Conservation (phyloP, 2,888 invertebrate species). For the Cylindroiulus punctatus region DNA sequence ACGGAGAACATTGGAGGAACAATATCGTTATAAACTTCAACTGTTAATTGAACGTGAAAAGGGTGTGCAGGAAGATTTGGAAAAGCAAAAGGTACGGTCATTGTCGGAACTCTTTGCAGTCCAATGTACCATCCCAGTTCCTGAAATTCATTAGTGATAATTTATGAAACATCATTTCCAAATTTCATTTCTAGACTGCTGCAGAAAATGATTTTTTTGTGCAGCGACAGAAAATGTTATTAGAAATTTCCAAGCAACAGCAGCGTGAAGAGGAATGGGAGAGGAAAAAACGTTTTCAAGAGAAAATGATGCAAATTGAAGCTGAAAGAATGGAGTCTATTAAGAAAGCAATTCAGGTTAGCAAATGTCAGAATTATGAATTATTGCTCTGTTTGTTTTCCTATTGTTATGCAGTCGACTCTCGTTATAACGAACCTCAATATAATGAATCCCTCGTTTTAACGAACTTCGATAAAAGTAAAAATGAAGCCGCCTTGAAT, state of each 20-base stretch:
- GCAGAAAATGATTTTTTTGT: not conserved
- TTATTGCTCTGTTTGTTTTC: not conserved
- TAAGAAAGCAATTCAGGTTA: not conserved
- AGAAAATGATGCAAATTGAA: conserved; percentile 20
- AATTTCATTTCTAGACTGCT: not conserved
- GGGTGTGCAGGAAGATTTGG: not conserved
- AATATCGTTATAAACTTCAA: not conserved
- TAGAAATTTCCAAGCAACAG: not conserved
- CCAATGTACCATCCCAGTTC: too few species aligned
- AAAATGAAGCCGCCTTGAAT: too few species aligned
- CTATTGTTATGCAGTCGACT: not conserved
- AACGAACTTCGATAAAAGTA: too few species aligned
- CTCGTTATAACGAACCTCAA: too few species aligned
- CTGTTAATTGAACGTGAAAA: not conserved
- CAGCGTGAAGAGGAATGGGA: conserved; percentile 42
- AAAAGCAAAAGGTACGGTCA: conserved; percentile 1
- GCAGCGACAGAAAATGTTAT: conserved; percentile 5
- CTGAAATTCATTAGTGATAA: not conserved
- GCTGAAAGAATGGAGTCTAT: not conserved
- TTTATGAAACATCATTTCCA: not conserved
- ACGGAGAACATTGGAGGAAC: not conserved
- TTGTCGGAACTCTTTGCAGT: too few species aligned
- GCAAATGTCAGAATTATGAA: not conserved
- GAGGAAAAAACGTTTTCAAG: not conserved
- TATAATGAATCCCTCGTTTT: too few species aligned